phyloP scores from a whole-genome alignment of 2,113 vertebrate species.

The Podocnemis expansa region DNA sequence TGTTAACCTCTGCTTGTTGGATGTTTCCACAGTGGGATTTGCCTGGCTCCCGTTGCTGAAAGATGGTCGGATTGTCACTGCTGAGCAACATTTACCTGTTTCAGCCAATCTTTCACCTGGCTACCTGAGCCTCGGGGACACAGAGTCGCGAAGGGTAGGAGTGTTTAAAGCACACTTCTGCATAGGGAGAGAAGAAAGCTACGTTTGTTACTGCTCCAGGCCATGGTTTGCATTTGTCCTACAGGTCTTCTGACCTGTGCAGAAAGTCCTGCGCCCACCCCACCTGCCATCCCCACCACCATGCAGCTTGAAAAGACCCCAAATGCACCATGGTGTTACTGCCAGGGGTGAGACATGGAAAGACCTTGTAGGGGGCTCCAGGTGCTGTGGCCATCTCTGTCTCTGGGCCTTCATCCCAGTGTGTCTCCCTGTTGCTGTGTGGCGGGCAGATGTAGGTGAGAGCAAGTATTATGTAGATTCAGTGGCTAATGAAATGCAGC shows the following conservation, averaged over 20 bases:
- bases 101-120: slow-evolving; percentile 88
- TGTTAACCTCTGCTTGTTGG: background rate
- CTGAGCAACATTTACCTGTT: slow-evolving; percentile 90
- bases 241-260: background rate
- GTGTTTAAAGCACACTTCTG: background rate
- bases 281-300: too few relatives aligned
- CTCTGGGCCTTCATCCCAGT: background rate
- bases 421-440: background rate
- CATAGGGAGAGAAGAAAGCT: background rate
- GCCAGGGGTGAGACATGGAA: background rate
- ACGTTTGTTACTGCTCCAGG: background rate
- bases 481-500: background rate
- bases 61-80: slow-evolving; percentile 88
- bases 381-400: background rate
- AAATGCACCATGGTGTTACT: background rate
- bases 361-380: background rate
- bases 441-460: background rate
- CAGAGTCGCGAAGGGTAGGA: slow-evolving; percentile 86
- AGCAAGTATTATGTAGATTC: fast-evolving
- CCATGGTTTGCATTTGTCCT: background rate
- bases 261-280: background rate
- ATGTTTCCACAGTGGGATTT: slow-evolving; percentile 85
- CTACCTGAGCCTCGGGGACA: slow-evolving; percentile 83
- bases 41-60: slow-evolving; percentile 90
- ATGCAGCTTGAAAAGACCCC: background rate